phyloP scores from a whole-genome alignment of 2,113 vertebrate species.

The Polyodon spathula region DNA sequence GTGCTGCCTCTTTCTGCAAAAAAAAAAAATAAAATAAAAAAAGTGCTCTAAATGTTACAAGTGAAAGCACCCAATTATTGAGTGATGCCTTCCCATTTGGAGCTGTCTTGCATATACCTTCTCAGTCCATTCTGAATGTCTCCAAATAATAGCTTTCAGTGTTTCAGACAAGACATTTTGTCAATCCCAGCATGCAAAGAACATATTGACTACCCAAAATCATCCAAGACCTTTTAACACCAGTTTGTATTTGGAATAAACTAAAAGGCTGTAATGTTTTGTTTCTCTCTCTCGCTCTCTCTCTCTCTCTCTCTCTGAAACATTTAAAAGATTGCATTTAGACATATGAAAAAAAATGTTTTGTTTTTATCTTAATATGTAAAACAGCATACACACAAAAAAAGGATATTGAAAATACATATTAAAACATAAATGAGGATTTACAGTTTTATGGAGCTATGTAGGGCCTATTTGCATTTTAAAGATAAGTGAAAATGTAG shows the following conservation, averaged over 20 bases:
- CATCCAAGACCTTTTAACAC: slow-evolving; percentile 14
- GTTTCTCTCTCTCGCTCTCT: too few relatives aligned
- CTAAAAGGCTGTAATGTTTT: background rate
- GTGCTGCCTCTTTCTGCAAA: slow-evolving; percentile 59
- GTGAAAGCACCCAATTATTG: slow-evolving; percentile 73
- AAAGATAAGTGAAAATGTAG: slow-evolving; percentile 11
- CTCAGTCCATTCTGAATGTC: slow-evolving; percentile 16
- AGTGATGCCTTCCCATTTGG: slow-evolving; percentile 63
- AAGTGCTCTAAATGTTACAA: slow-evolving; percentile 16
- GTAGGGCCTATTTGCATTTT: slow-evolving; percentile 8
- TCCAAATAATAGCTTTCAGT: slow-evolving; percentile 21
- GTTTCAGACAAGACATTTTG: slow-evolving; percentile 14
- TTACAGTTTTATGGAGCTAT: background rate
- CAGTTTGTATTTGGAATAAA: slow-evolving; percentile 21
- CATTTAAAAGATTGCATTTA: background rate
- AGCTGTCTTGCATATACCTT: slow-evolving; percentile 20
- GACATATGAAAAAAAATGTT: background rate
- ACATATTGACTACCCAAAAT: slow-evolving; percentile 1
- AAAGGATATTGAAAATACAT: slow-evolving; percentile 1
- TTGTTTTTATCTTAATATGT: slow-evolving; percentile 10
- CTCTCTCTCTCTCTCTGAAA: slow-evolving; percentile 3
- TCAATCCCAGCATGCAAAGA: slow-evolving; percentile 19
- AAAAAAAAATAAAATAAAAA: slow-evolving; percentile 58
- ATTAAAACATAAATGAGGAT: background rate
- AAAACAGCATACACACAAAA: background rate